A percentile compares a stretch with the other conserved stretches of the same genome.
These are phyloP conservation scores for Lontra canadensis DNA, from an alignment of 2,113 vertebrate species.

Conservation along the genomic window DNA sequence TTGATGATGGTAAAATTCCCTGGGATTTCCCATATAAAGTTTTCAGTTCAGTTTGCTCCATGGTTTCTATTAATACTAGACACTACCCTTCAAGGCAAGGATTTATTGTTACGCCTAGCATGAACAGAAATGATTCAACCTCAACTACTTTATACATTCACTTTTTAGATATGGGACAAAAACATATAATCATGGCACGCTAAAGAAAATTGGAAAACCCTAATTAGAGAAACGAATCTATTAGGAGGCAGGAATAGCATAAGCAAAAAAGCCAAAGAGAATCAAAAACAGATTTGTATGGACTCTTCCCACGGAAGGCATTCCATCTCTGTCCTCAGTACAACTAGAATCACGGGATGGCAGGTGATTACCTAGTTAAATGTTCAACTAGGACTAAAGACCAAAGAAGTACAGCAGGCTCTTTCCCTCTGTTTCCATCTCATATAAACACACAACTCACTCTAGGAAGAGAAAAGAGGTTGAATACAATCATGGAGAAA, in stretches of 20 bases:
- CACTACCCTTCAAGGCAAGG: neutral
- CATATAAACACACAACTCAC: neutral
- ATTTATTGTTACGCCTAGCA: neutral
- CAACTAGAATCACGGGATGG: slow-evolving; percentile 68
- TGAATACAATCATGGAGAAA: neutral
- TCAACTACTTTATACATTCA: neutral
- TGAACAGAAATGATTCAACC: neutral
- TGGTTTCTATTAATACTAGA: neutral
- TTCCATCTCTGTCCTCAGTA: slow-evolving; percentile 46
- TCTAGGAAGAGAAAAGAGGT: neutral
- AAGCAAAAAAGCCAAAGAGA: slow-evolving; percentile 46
- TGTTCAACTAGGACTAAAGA: slow-evolving; percentile 73
- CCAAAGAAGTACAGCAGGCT: slow-evolving; percentile 50
- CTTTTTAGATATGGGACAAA: slow-evolving; percentile 47
- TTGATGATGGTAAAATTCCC: neutral
- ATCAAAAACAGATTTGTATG: slow-evolving; percentile 54
- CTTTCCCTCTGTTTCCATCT: slow-evolving; percentile 40
- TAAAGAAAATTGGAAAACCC: slow-evolving; percentile 26
- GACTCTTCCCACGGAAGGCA: slow-evolving; percentile 40
- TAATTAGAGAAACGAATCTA: slow-evolving; percentile 48
- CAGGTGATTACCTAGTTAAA: slow-evolving; percentile 70
- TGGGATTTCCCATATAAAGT: neutral
- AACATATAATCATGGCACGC: neutral
- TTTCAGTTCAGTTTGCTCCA: neutral
- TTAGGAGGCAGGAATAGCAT: neutral